Conservation (phyloP, 2,113 vertebrate genomes). For the Poecilia latipinna region DNA sequence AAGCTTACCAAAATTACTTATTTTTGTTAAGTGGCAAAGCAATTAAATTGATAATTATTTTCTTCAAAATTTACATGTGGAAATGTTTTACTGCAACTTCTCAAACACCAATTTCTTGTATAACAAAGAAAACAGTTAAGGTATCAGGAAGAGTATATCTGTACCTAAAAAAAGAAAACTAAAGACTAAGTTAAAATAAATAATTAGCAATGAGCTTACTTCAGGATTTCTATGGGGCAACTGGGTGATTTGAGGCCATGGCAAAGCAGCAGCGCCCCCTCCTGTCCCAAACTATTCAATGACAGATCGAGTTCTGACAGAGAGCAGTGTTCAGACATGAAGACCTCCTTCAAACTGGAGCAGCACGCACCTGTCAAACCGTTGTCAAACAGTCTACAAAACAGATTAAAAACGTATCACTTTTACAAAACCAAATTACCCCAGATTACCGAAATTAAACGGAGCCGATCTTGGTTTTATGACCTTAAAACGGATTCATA, state of each 20-base stretch:
- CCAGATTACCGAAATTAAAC: background rate
- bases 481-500: slow-evolving; percentile 29
- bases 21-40: too few species aligned
- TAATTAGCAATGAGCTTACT: slow-evolving; percentile 28
- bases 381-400: slow-evolving; percentile 51
- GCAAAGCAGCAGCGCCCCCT: slow-evolving; percentile 72
- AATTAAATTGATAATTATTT: too few species aligned
- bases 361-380: slow-evolving; percentile 64
- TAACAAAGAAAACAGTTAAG: too few species aligned
- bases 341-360: slow-evolving; percentile 49
- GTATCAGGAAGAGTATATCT: background rate
- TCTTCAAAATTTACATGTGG: too few species aligned
- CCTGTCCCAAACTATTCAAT: slow-evolving; percentile 69
- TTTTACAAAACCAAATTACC: background rate
- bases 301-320: slow-evolving; percentile 73
- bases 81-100: too few species aligned
- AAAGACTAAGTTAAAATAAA: background rate
- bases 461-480: background rate
- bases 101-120: too few species aligned
- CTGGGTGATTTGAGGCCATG: slow-evolving; percentile 49
- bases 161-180: background rate
- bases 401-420: background rate
- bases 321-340: slow-evolving; percentile 65
- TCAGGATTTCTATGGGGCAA: slow-evolving; percentile 59
- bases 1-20: too few species aligned